Percentiles rank a stretch among this genome's conserved stretches.
Conservation (phyloP, 2,888 invertebrate genomes). For the Drosophila paramelanica region DNA sequence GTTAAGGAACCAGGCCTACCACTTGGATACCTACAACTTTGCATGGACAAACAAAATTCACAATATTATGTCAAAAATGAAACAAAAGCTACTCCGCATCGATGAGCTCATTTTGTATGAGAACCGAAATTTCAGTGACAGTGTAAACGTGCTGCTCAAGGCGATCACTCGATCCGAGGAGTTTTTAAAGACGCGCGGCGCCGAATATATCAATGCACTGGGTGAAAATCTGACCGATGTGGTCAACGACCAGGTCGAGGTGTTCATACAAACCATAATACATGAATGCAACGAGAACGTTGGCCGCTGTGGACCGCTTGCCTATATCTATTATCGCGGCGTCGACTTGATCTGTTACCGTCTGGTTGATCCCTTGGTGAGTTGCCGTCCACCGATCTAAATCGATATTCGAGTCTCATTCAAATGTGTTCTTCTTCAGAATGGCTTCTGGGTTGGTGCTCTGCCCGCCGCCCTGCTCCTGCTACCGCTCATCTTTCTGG, state of each 20-base stretch:
- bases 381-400: not conserved
- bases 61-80: conserved; percentile 10
- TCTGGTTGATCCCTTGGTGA: conserved; percentile 54
- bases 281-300: conserved; percentile 10
- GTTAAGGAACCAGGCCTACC: conserved; percentile 27
- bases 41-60: conserved; percentile 11
- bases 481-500: conserved; percentile 91
- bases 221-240: conserved; percentile 34
- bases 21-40: conserved; percentile 21
- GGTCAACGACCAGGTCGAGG: conserved; percentile 19
- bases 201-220: conserved; percentile 22
- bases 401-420: not conserved
- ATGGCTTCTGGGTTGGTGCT: conserved; percentile 96
- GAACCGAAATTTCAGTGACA: conserved; percentile 28
- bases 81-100: conserved; percentile 9
- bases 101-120: conserved; percentile 48
- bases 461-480: conserved; percentile 93
- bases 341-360: conserved; percentile 46
- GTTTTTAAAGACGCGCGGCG: conserved; percentile 27
- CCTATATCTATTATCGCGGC: conserved; percentile 51
- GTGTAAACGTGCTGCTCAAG: conserved; percentile 18
- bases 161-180: conserved; percentile 22
- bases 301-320: conserved; percentile 48
- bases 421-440: conserved; percentile 86
- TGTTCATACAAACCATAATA: conserved; percentile 10